These are phyloP conservation scores for Hypomecis atomaria DNA, from an alignment of 2,888 invertebrate genomes.

Conservation along the genomic window DNA sequence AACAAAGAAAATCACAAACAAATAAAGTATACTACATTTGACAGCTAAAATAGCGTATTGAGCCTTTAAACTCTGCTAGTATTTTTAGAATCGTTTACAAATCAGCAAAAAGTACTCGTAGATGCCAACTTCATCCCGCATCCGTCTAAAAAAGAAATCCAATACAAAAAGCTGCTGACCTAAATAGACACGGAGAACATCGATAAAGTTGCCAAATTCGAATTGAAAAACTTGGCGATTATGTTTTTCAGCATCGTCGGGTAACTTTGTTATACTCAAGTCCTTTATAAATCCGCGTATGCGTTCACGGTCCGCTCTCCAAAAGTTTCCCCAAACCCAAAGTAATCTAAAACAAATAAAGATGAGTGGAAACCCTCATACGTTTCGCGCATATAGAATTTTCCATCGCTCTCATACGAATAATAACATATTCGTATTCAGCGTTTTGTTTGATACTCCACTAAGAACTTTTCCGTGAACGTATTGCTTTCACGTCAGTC, in stretches of 20 bases:
- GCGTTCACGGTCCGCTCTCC: conserved; percentile 61
- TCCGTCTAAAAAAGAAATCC: conserved; percentile 5
- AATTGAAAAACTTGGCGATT: conserved; percentile 73
- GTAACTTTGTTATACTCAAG: conserved; percentile 56
- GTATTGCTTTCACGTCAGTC: conserved; percentile 50
- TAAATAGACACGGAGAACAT: conserved; percentile 38
- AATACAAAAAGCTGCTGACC: conserved; percentile 20
- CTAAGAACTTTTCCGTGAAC: conserved; percentile 50
- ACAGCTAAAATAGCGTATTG: too few species aligned
- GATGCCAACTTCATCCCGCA: conserved; percentile 7
- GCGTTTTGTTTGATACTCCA: conserved; percentile 53
- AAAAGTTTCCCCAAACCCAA: conserved; percentile 71
- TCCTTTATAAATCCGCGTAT: conserved; percentile 68
- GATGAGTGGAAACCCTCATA: conserved; percentile 73
- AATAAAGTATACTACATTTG: too few species aligned
- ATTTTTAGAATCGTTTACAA: not conserved
- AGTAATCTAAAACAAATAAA: conserved; percentile 83
- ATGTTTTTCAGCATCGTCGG: conserved; percentile 46
- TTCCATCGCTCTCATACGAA: conserved; percentile 70
- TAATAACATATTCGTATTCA: conserved; percentile 68
- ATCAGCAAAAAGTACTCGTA: not conserved
- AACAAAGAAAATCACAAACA: too few species aligned
- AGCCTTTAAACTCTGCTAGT: too few species aligned
- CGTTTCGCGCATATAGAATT: conserved; percentile 74
- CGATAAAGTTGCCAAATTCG: conserved; percentile 55